A percentile compares a stretch with the other conserved stretches of the same genome.
These are phyloP conservation scores for Eupleurogrammus muticus DNA, from an alignment of 2,797 vertebrate species.

Conservation along the genomic window DNA sequence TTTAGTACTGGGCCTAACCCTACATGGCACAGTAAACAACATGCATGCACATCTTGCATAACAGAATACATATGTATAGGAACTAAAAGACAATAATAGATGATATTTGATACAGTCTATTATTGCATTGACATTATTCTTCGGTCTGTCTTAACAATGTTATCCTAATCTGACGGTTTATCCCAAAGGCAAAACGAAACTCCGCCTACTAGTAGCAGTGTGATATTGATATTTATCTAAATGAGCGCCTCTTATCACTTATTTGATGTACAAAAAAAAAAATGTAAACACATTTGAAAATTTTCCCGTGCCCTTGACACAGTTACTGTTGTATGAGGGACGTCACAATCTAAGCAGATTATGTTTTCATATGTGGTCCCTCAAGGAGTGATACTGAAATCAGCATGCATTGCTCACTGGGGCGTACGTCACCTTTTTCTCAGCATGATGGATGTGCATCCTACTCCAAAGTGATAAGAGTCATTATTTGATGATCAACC, in stretches of 20 bases:
- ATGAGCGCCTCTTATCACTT: conserved; percentile 45
- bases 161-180: conserved; percentile 9
- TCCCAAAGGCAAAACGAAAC: conserved; percentile 24
- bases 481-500: conserved; percentile 84
- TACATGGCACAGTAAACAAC: conserved; percentile 4
- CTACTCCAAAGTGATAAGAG: conserved; percentile 74
- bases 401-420: conserved; percentile 72
- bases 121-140: conserved; percentile 9
- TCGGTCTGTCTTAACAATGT: background rate
- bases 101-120: conserved; percentile 15
- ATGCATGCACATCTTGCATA: conserved; percentile 3
- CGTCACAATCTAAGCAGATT: conserved; percentile 68
- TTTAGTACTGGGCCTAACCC: background rate
- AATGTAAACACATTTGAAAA: conserved; percentile 62
- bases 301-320: conserved; percentile 69
- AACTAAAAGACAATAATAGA: conserved; percentile 11
- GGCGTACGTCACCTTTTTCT: conserved; percentile 70
- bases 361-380: conserved; percentile 75
- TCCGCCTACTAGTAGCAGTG: background rate
- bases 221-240: conserved; percentile 43
- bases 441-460: conserved; percentile 79
- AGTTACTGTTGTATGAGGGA: conserved; percentile 54
- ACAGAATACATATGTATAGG: conserved; percentile 1
- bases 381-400: conserved; percentile 73
- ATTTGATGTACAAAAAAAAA: conserved; percentile 56